phyloP scores from a whole-genome alignment of 2,888 invertebrate species.

The Steromphala cineraria region DNA sequence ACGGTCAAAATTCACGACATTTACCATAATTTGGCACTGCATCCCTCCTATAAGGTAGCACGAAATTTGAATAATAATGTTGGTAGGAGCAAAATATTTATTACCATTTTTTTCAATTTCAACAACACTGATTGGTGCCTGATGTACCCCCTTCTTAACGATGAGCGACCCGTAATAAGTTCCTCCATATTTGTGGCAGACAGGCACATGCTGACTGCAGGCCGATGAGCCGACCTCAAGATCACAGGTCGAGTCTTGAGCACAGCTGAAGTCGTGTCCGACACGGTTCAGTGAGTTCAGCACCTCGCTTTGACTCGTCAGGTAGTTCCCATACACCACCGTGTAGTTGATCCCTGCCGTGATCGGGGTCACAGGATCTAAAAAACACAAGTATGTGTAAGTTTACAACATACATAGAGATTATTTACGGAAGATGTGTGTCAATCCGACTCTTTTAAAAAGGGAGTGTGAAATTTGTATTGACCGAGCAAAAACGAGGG shows the following conservation, averaged over 20 bases:
- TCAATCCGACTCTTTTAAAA: too few species aligned
- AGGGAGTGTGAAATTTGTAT: too few species aligned
- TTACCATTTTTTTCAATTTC: not conserved
- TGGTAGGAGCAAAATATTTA: too few species aligned
- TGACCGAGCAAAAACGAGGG: too few species aligned
- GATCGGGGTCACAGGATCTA: not conserved
- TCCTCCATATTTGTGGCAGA: not conserved
- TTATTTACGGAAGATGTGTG: too few species aligned
- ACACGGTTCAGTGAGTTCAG: not conserved
- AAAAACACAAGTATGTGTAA: not conserved
- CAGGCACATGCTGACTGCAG: not conserved
- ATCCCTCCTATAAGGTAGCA: too few species aligned
- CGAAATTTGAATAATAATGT: too few species aligned
- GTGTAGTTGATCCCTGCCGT: not conserved
- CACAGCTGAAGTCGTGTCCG: not conserved
- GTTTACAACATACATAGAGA: too few species aligned
- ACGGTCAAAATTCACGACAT: too few species aligned
- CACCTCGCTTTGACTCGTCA: not conserved
- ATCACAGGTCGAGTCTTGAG: not conserved
- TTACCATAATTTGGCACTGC: too few species aligned
- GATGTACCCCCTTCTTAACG: not conserved
- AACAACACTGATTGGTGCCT: not conserved
- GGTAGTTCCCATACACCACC: not conserved
- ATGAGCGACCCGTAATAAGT: not conserved
- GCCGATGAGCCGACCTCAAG: not conserved